Base-by-base conservation (phyloP, 2,113 vertebrate species). In the Ascaphus truei region DNA sequence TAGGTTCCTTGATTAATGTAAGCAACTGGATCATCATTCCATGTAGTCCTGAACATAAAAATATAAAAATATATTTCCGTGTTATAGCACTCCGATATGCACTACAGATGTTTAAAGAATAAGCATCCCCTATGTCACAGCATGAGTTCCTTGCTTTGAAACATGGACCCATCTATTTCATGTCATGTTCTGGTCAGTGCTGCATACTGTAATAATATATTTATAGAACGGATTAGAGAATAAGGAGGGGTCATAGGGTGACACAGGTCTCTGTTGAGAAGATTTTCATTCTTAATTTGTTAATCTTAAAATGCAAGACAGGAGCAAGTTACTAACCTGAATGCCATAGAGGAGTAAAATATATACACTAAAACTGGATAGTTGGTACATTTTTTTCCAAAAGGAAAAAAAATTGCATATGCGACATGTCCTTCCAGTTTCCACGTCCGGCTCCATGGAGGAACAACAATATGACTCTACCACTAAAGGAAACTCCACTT, bases 391-490 rank as follows among this genome's bases (percentile, higher is more conserved):
- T 45, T 39, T 0, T 66, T 76, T 73, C 72, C 79, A 77, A 72
- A 41, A 62, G 55, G 43, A 68, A 71, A 48, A 75, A 76, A 74
- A 12, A 39, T 34, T 56, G 65, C 66, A 75, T 69, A 71, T 66
- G 60, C 83, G 88, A 89, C 81, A 89, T 92, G 88, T 91, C 86
- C 31, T 57, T 87, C 41, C 88, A 80, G 48, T 73, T 79, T 73
- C 90, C 86, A 72, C 33, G 79, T 36, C 89, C 90, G 79, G 92
- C 91, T 62, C 89, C 85, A n/a, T 91, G 92, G 92, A 91, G 87
- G 80, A 93, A 93, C 80, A 93, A 95, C 72, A 94, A 92, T 80
- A 78, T 90, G 64, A 90, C 77, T 27, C 85, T 86, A 72, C 78
- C 85, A 63, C 88, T 88, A 68, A 84, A 82, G 73, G 88, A 94